phyloP scores from a whole-genome alignment of 92 coral and sea anemone genomes.

The Actinostola sp. region DNA sequence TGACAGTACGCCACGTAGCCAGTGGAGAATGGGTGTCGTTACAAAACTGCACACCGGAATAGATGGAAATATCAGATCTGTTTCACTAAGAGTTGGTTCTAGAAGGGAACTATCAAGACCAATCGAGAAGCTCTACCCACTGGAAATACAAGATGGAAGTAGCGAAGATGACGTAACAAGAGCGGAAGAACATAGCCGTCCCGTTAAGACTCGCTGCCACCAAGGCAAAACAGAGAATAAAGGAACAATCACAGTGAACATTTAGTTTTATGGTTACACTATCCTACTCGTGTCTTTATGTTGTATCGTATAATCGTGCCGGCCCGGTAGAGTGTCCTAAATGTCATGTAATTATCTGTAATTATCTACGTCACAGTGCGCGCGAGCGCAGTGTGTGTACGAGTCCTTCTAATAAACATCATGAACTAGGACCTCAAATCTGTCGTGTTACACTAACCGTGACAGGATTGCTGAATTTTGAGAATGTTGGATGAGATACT shows the following conservation, averaged over 20 bases:
- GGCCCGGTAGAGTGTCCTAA: slow-evolving; percentile 20
- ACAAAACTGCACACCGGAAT: background rate
- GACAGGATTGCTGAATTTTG: too few species aligned
- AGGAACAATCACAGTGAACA: slow-evolving; percentile 33
- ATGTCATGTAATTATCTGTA: background rate
- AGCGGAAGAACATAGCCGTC: background rate
- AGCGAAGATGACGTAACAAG: too few species aligned
- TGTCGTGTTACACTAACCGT: too few species aligned
- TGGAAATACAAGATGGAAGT: background rate
- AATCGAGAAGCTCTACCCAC: background rate
- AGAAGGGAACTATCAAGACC: background rate
- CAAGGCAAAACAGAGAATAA: slow-evolving; percentile 37
- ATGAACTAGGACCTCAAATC: too few species aligned
- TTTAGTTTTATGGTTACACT: background rate
- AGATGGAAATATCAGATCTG: background rate
- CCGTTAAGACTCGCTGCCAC: slow-evolving; percentile 32
- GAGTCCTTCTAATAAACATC: too few species aligned
- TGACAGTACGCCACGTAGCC: slow-evolving; percentile 4
- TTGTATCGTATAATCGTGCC: background rate
- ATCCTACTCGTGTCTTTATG: background rate
- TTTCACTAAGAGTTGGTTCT: background rate
- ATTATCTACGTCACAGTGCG: too few species aligned
- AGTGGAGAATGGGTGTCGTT: background rate
- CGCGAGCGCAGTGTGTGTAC: too few species aligned
- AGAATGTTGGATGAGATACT: too few species aligned